Conservation (phyloP, 2,797 vertebrate species). For the Okamejei kenojei region DNA sequence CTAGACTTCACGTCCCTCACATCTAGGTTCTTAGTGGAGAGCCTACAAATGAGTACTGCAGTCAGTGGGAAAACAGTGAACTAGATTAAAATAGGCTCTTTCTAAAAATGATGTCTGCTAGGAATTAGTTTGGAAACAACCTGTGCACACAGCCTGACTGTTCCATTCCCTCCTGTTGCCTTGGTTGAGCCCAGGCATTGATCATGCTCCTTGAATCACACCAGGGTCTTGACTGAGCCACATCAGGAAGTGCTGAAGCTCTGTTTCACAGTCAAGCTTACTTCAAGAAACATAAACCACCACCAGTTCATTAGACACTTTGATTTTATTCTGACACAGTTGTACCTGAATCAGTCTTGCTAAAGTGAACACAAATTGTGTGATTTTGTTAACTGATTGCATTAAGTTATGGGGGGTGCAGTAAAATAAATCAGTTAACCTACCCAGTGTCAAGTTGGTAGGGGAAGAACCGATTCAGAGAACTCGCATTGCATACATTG, state of each 20-base stretch:
- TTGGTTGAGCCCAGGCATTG: background rate
- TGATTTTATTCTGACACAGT: slow-evolving; percentile 32
- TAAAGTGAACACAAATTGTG: slow-evolving; percentile 28
- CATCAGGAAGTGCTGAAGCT: background rate
- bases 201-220: background rate
- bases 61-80: background rate
- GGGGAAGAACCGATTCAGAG: slow-evolving; percentile 18
- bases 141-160: background rate
- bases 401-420: slow-evolving; percentile 15
- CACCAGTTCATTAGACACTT: slow-evolving; percentile 13
- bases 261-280: background rate
- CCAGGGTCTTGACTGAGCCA: too few relatives aligned
- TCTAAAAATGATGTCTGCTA: background rate
- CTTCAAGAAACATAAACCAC: background rate
- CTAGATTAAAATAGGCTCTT: background rate
- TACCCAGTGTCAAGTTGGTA: background rate
- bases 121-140: background rate
- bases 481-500: slow-evolving; percentile 24
- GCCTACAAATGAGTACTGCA: background rate
- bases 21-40: background rate
- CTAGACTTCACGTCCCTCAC: background rate
- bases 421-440: slow-evolving; percentile 30
- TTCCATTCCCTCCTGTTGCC: background rate
- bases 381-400: slow-evolving; percentile 34
- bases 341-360: slow-evolving; percentile 31